Percentiles rank a stretch among this genome's conserved stretches.
These are phyloP conservation scores for Bilobella aurantiaca DNA, from an alignment of 1,140 invertebrate species.

Conservation along the genomic window DNA sequence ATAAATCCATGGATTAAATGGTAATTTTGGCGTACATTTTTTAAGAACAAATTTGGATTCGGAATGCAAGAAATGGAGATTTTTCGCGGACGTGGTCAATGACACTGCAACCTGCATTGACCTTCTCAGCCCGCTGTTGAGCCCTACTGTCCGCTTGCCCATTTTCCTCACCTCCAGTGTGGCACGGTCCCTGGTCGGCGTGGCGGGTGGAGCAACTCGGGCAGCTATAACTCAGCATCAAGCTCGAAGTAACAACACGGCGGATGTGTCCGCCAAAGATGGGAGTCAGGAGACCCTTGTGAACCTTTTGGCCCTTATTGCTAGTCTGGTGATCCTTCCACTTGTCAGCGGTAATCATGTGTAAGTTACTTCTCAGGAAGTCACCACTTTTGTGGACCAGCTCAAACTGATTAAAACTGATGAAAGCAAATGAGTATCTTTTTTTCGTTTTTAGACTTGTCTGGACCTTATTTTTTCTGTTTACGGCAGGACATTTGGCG, in stretches of 20 bases:
- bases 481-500: constrained; percentile 68
- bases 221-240: constrained; percentile 87
- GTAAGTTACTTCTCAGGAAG: too few relatives aligned
- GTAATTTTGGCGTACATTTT: too few relatives aligned
- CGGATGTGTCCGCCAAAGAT: constrained; percentile 90
- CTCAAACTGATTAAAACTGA: too few relatives aligned
- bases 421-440: not conserved
- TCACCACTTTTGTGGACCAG: too few relatives aligned
- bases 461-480: constrained; percentile 56
- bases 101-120: constrained; percentile 70
- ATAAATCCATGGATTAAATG: too few relatives aligned
- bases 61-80: constrained; percentile 83
- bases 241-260: constrained; percentile 39
- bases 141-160: constrained; percentile 40
- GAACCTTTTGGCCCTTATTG: constrained; percentile 70
- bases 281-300: constrained; percentile 91
- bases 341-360: constrained; percentile 46
- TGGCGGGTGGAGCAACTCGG: constrained; percentile 63
- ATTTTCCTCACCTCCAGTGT: constrained; percentile 51
- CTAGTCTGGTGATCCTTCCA: constrained; percentile 64
- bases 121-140: constrained; percentile 55
- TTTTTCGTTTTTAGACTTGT: constrained; percentile 45
- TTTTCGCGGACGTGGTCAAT: constrained; percentile 91
- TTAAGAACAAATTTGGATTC: constrained; percentile 61
- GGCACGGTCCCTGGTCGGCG: constrained; percentile 68